Base-by-base conservation (phyloP, 2,797 vertebrate species). In the Leptatherina wallacei region DNA sequence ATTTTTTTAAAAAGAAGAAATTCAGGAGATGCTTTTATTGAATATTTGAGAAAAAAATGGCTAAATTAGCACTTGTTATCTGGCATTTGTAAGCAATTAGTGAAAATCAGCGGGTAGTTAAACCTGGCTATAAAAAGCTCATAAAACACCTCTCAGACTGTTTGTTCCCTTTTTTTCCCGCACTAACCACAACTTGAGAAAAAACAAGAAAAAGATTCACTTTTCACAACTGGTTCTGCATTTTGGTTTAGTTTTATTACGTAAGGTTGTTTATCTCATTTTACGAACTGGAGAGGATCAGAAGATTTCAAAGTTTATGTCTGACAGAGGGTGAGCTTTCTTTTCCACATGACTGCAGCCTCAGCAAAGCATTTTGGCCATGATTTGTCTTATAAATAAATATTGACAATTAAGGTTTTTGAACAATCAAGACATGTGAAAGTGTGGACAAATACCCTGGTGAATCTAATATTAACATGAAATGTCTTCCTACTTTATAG, bases 71-170 rank as follows among this genome's bases (percentile, higher is more conserved):
- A 32, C 57, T 33, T 29, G 54, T 30, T 62, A 60, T 20, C 10
- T 57, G 49, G 22, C 22, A 65, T 73, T 80, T 65, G 68, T 64
- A 80, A 62, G 35, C 44, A 74, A 65, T 71, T 30, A 40, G 54
- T 78, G 18, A 68, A 74, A 70, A 57, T 69, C 35, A 81, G 69
- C 22, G 14, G 27, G 14, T 3, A 40, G 22, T 65, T 77, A 79
- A 69, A 71, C 40, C 51, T 61, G 33, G 12, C 67, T 52, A 69
- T 65, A 81, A 78, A 81, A 73, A 62, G 29, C 66, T 16, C 27
- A 54, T 74, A 71, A 79, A 85, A 82, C 55, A 75, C 69, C 7
- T 78, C 56, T 63, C 16, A 58, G 63, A 63, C n/a, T 2, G 33
- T 47, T 60, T 29, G 54, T 18, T 32, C 29, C 27, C 33, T 14